Evolutionary conservation across 2,113 vertebrate species (phyloP), one percentile per base, ranked within the genome.

Genomic region (Lepus americanus): DNA sequence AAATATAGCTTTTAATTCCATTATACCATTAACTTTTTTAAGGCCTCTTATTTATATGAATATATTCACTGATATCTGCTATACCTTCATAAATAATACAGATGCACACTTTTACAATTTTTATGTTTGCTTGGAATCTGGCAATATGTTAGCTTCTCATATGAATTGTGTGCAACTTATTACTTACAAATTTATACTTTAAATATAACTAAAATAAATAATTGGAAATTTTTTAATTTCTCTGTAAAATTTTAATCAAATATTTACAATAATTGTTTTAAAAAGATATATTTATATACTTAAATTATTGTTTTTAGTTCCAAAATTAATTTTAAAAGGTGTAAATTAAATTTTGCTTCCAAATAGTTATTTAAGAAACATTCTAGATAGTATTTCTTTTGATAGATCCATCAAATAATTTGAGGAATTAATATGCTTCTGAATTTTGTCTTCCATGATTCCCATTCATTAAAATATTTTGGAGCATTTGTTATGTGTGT

Each of bases 401-500:
- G 23, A 36, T 49, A 49, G 22, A 66, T 70, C 3, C 36, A 90
- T 87, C 61, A 67, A 95, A 82, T 83, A 91, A 89, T 79, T 19
- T 81, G 19, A 73, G 29, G 64, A 92, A 88, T 61, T 77, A 66
- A 51, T 20, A 66, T 1, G 5, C 79, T 70, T 88, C 20, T 90
- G 49, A 55, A 20, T 72, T 20, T 44, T 77, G 13, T 70, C 5
- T 13, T n/a, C 36, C 25, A 64, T 77, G 19, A 1, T 87, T 19
- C 17, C 49, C 6, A n/a, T 27, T 33, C 6, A 69, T 20, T 51
- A 70, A 77, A 94, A 85, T 5, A 55, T 55, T 72, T 72, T 64
- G 9, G 25, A 81, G 5, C 19, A 39, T 77, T 61, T 59, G 29
- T 12, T 63, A 3, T 67, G 36, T 51, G 29, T 63, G 23, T 39